These are phyloP conservation scores for Rhinoderma darwinii DNA, from an alignment of 2,113 vertebrate genomes.

Conservation along the genomic window DNA sequence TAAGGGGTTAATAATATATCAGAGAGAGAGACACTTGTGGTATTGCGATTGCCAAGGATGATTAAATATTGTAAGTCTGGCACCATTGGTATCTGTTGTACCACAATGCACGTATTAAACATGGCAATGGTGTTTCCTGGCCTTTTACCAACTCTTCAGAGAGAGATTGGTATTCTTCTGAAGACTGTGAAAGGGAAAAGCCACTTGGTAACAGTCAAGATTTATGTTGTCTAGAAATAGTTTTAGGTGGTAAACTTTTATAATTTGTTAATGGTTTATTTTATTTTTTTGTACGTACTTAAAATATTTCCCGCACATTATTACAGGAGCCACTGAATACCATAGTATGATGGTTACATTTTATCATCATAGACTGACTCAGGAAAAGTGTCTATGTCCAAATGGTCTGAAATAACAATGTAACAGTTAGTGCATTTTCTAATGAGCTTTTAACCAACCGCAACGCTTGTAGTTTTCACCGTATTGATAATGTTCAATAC, in stretches of 20 bases:
- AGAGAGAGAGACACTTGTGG: no score
- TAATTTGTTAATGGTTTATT: background rate
- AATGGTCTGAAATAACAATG: background rate
- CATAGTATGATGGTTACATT: background rate
- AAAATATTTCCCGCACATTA: background rate
- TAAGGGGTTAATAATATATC: no score
- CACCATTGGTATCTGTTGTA: no score
- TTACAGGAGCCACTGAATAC: background rate
- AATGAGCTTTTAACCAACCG: background rate
- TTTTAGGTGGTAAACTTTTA: background rate
- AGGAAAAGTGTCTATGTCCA: background rate
- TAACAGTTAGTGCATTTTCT: background rate
- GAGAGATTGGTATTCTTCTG: no score
- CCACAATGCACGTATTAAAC: no score
- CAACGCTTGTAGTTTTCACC: background rate
- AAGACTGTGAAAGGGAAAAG: no score
- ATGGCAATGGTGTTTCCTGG: no score
- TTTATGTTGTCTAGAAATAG: no score
- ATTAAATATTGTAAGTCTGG: no score
- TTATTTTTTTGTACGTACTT: background rate
- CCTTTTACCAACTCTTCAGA: no score
- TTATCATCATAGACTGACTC: background rate
- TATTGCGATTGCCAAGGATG: no score
- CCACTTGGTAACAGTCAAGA: no score
- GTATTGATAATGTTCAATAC: background rate